Evolutionary conservation across 2,113 vertebrate genomes (phyloP), one percentile per base, ranked within the genome.

Genomic region (Chloroceryle aenea): DNA sequence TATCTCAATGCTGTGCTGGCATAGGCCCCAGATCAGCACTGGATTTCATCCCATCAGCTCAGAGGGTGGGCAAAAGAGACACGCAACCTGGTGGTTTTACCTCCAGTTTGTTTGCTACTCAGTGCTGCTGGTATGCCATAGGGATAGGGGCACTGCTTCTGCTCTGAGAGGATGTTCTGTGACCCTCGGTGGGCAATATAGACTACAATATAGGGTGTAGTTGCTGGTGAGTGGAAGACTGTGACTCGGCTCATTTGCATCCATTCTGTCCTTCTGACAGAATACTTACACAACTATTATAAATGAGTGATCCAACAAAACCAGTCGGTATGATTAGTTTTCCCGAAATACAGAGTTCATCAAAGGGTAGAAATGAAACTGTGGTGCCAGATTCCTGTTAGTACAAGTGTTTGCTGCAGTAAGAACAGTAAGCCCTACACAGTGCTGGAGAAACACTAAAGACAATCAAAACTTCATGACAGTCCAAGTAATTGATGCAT

Each of bases 401-500:
- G 26, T 89, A 62, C 63, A 92, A 85, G 82, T 79, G 68, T 83
- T 69, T 95, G 92, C 36, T 91, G 64, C 91, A 91, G 53, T 53
- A 93, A 96, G 81, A 89, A 36, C 45, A 69, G 45, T 78, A 85
- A 89, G 56, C 45, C 38, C 62, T 92, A 80, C 75, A 82, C 6
- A 87, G 77, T 62, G 66, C 34, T 89, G 93, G 64, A 92, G 85
- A 97, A 96, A 93, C 47, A 89, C 42, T 95, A 47, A 88, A 96
- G 80, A 91, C 92, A 93, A 96, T 82, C 63, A 94, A 88, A 96
- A 80, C 38, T 95, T 95, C 94, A 85, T 93, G 83, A 95, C 87
- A 96, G 85, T 80, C 63, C 62, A 94, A 96, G 87, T 83, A 93
- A 95, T 95, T 97, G 85, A 86, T 90, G 78, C 76, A 95, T 95